Base-by-base conservation (phyloP, 2,888 invertebrate species). In the Ischnura elegans region DNA sequence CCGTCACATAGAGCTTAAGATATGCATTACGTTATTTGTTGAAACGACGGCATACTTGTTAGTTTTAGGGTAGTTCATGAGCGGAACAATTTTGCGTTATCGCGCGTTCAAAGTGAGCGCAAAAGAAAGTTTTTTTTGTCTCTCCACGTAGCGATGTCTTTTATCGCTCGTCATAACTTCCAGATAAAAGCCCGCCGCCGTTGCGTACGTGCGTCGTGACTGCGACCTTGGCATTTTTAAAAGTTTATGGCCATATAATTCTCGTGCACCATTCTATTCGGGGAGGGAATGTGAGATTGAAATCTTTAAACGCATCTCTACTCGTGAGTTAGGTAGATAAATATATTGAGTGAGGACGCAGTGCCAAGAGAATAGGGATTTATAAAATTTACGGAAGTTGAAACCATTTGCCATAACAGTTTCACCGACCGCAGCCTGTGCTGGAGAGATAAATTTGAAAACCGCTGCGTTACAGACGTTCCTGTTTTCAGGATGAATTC, bases 181-280 rank as follows among this genome's bases (percentile, higher is more conserved):
- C 2, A 66, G n/a, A 61, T 42, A 90, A 90, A 90, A 55, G 55
- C 13, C 5, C n/a, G n/a, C 19, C 61, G 55, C 61, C 66, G 61
- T 36, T 36, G 36, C 90, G 55, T 66, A n/a, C 61, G 29, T 16
- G 16, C 61, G 76, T 16, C 25, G 47, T n/a, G n/a, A n/a, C n/a
- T 25, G 61, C 25, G 61, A 45, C 61, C 29, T 66, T 55, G 61
- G 42, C 25, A 61, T 90, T 90, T 36, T 66, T n/a, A 61, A 87
- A 90, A 61, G 61, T 90, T 90, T 25, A 61, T 43, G 90, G 90
- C 25, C 0, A 61, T 61, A 61, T 36, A 42, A 61, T 42, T 61
- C 61, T 25, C 43, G 36, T 43, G 55, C 36, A 61, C 90, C 43
- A 0, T 25, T 43, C n/a, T 61, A n/a, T 42, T 5, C 21, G 8